phyloP scores from a whole-genome alignment of 2,888 invertebrate genomes.

The Oscheius onirici region DNA sequence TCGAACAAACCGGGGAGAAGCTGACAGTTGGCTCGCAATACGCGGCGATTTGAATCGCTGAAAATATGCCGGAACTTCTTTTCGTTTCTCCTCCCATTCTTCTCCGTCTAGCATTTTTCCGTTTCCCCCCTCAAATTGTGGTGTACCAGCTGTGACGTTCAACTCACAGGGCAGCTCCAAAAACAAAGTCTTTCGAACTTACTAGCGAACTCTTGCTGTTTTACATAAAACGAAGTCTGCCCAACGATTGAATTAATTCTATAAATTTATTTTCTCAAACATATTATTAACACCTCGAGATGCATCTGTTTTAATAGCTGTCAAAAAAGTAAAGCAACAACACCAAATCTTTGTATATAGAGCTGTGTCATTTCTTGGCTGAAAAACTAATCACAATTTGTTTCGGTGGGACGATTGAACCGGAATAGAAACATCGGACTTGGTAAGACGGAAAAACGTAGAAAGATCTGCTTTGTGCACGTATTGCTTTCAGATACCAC shows the following conservation, averaged over 20 bases:
- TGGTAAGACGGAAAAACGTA: neutral
- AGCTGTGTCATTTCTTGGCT: neutral
- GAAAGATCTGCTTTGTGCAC: conserved; percentile 28
- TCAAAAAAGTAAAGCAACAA: conserved; percentile 1
- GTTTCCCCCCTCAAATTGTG: no score
- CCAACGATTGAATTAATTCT: neutral
- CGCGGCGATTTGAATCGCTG: no score
- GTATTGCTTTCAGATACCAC: conserved; percentile 26
- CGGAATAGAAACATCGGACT: conserved; percentile 10
- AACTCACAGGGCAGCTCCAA: no score
- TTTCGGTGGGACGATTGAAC: neutral
- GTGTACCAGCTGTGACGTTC: no score
- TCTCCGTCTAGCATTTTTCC: no score
- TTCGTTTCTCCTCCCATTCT: no score
- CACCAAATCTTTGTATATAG: neutral
- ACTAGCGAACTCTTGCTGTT: no score
- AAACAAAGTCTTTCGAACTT: no score
- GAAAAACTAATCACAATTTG: conserved; percentile 15
- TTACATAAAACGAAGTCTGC: no score
- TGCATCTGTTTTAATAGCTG: conserved; percentile 22
- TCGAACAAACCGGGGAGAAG: no score
- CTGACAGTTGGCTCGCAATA: no score
- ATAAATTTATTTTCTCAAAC: neutral
- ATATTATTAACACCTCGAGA: conserved; percentile 11
- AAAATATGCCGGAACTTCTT: no score